A percentile compares a stretch with the other conserved stretches of the same genome.
Conservation (phyloP, 2,113 vertebrate genomes). For the Sylvilagus bachmani region DNA sequence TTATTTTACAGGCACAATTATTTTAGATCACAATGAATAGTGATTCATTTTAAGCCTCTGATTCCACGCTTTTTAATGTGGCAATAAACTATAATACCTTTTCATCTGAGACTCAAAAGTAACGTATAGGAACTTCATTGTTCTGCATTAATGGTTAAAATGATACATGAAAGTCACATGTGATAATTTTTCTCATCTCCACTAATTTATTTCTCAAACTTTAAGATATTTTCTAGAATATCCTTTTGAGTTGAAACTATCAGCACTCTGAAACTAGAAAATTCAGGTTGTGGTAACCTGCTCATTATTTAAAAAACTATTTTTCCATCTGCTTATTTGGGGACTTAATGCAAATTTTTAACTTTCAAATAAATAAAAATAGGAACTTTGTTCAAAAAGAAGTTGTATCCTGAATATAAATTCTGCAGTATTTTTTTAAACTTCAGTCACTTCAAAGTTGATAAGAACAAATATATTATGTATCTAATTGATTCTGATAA, state of each 20-base stretch:
- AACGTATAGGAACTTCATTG: slow-evolving; percentile 19
- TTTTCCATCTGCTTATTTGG: not conserved
- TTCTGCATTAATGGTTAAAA: slow-evolving; percentile 38
- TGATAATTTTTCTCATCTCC: not conserved
- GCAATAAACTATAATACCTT: slow-evolving; percentile 45
- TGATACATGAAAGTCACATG: not conserved
- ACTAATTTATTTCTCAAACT: slow-evolving; percentile 12
- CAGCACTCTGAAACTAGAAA: not conserved
- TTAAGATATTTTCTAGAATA: not conserved
- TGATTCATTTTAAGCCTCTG: slow-evolving; percentile 59
- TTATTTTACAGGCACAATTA: slow-evolving; percentile 62
- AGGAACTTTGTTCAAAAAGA: not conserved
- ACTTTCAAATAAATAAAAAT: not conserved
- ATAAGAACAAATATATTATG: not conserved
- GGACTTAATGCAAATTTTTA: not conserved
- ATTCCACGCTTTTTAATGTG: slow-evolving; percentile 31
- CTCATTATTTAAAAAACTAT: not conserved
- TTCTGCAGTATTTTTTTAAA: not conserved
- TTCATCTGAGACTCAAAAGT: not conserved
- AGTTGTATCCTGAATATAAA: not conserved
- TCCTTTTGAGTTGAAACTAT: not conserved
- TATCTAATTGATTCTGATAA: not conserved
- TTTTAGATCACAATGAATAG: slow-evolving; percentile 46
- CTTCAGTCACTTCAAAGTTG: not conserved
- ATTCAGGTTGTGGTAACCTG: not conserved